Percentiles rank a stretch among this genome's conserved stretches.
These are phyloP conservation scores for Drosophila eohydei DNA, from an alignment of 2,888 invertebrate genomes.

Conservation along the genomic window DNA sequence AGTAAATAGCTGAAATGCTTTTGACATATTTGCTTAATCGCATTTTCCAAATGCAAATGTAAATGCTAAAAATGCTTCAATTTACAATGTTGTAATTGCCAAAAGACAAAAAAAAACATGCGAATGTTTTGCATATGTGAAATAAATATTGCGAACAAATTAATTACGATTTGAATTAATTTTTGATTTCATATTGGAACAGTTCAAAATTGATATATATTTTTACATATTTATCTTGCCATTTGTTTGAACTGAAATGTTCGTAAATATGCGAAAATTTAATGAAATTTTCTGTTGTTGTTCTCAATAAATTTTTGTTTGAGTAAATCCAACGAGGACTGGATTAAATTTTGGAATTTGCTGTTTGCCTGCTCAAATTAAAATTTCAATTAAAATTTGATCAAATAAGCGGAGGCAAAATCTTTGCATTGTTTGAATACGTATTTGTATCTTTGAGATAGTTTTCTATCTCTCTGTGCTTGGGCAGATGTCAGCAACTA, in stretches of 20 bases:
- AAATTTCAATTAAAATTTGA: conserved; percentile 58
- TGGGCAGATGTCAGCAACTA: conserved; percentile 37
- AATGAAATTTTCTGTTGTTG: conserved; percentile 54
- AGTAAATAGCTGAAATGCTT: conserved; percentile 57
- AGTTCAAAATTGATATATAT: conserved; percentile 7
- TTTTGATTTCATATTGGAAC: conserved; percentile 53
- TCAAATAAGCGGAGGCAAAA: conserved; percentile 19
- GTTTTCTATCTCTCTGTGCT: conserved; percentile 7
- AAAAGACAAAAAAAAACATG: conserved; percentile 5
- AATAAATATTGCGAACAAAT: conserved; percentile 45
- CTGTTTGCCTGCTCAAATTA: conserved; percentile 43
- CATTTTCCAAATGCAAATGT: conserved; percentile 51
- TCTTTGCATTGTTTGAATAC: conserved; percentile 48
- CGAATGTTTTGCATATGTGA: conserved; percentile 5
- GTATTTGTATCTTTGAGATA: conserved; percentile 44
- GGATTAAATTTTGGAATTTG: conserved; percentile 8
- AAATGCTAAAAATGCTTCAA: conserved; percentile 20
- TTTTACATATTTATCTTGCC: conserved; percentile 30
- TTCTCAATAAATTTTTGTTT: background rate
- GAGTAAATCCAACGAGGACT: background rate
- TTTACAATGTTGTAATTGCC: conserved; percentile 29
- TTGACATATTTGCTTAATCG: conserved; percentile 73
- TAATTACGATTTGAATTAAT: conserved; percentile 74
- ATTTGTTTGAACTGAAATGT: conserved; percentile 49
- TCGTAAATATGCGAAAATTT: conserved; percentile 62